Percentiles rank a stretch among this genome's conserved stretches.
Conservation (phyloP, 2,113 vertebrate species). For the Percina caprodes region DNA sequence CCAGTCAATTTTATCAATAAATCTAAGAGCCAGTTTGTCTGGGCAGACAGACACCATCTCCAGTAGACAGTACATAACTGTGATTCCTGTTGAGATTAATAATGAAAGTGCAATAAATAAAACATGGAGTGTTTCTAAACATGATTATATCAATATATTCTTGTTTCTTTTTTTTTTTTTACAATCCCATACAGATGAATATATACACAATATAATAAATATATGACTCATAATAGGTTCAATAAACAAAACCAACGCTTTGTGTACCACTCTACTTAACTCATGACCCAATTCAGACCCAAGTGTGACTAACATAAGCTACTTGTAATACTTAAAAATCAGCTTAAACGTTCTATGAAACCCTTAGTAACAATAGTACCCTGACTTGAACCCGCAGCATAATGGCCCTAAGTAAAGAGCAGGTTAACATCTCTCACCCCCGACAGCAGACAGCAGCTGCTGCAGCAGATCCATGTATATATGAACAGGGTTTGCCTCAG, state of each 20-base stretch:
- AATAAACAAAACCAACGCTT: not conserved
- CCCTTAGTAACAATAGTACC: not conserved
- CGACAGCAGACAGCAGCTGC: conserved; percentile 92
- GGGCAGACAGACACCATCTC: conserved; percentile 96
- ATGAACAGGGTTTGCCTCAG: conserved; percentile 90
- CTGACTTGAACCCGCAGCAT: not conserved
- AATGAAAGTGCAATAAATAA: not conserved
- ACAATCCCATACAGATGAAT: not conserved
- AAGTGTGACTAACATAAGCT: not conserved
- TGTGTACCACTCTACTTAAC: not conserved
- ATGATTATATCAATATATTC: not conserved
- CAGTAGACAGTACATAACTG: conserved; percentile 97
- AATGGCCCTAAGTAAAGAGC: not conserved
- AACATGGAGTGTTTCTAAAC: not conserved
- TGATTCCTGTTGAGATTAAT: conserved; percentile 85
- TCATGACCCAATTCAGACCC: too few relatives aligned
- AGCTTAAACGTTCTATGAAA: not conserved
- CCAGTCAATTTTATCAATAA: conserved; percentile 95
- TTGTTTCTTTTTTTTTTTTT: not conserved
- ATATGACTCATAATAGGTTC: not conserved
- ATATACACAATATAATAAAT: not conserved
- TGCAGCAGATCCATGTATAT: conserved; percentile 94
- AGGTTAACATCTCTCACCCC: conserved; percentile 83
- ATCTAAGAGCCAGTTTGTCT: conserved; percentile 91
- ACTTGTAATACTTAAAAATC: not conserved